Conservation (phyloP, 2,888 invertebrate species). For the Ophonus ardosiacus region DNA sequence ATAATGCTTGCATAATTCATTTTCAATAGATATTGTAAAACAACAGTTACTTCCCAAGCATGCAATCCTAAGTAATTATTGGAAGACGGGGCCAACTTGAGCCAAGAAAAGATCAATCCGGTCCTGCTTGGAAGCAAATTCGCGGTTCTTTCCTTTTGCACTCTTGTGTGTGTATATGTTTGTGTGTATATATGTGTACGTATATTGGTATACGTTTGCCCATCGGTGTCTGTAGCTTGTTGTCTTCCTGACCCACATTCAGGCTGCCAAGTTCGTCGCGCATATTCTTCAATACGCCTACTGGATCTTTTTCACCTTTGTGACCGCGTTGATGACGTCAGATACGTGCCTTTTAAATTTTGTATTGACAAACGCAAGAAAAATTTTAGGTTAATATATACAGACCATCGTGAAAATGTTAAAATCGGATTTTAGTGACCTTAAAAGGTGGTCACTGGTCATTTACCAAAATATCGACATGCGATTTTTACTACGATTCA, state of each 20-base stretch:
- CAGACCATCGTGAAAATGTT: too few relatives aligned
- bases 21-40: background rate
- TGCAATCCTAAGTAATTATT: background rate
- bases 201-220: background rate
- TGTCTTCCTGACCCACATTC: slow-evolving; percentile 13
- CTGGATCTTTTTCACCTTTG: background rate
- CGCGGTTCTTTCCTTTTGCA: background rate
- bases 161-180: background rate
- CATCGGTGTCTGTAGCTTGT: background rate
- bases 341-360: background rate
- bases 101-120: too few relatives aligned
- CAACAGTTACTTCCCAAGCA: background rate
- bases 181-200: background rate
- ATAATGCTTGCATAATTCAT: background rate
- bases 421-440: too few relatives aligned
- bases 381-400: too few relatives aligned
- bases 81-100: too few relatives aligned
- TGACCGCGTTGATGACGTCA: background rate
- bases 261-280: background rate
- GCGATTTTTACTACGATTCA: too few relatives aligned
- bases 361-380: background rate
- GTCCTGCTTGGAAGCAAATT: background rate
- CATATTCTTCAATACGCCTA: background rate
- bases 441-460: too few relatives aligned
- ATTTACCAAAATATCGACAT: too few relatives aligned